Percentiles rank a stretch among this genome's conserved stretches.
Conservation (phyloP, 2,797 vertebrate species). For the Taenioides sp. region DNA sequence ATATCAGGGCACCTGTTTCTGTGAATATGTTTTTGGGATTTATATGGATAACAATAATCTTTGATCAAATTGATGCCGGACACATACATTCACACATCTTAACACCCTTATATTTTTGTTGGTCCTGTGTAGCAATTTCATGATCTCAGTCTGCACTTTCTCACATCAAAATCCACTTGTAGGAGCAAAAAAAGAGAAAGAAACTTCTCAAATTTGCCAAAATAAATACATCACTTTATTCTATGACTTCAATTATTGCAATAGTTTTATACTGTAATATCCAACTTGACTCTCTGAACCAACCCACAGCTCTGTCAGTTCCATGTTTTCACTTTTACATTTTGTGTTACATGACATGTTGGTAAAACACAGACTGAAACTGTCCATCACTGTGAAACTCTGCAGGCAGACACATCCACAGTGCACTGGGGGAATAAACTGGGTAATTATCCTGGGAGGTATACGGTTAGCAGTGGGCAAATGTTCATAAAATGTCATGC, state of each 20-base stretch:
- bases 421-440: conserved; percentile 31
- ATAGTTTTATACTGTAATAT: background rate
- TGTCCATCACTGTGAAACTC: conserved; percentile 38
- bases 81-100: background rate
- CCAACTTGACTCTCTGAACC: background rate
- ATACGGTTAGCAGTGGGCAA: conserved; percentile 34
- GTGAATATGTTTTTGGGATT: too few species aligned
- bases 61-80: background rate
- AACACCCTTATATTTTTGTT: background rate
- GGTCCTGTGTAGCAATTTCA: background rate
- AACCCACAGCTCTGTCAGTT: conserved; percentile 9
- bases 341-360: conserved; percentile 1
- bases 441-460: conserved; percentile 59
- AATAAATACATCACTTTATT: conserved; percentile 1
- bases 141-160: background rate
- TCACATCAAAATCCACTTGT: too few species aligned
- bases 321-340: background rate
- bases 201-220: background rate
- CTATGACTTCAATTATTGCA: background rate
- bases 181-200: too few species aligned
- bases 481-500: conserved; percentile 48
- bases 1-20: too few species aligned
- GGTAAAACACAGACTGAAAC: conserved; percentile 15
- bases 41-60: background rate
- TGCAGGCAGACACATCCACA: conserved; percentile 41